Base-by-base conservation (phyloP, 2,888 invertebrate species). In the Tanypteryx hageni region DNA sequence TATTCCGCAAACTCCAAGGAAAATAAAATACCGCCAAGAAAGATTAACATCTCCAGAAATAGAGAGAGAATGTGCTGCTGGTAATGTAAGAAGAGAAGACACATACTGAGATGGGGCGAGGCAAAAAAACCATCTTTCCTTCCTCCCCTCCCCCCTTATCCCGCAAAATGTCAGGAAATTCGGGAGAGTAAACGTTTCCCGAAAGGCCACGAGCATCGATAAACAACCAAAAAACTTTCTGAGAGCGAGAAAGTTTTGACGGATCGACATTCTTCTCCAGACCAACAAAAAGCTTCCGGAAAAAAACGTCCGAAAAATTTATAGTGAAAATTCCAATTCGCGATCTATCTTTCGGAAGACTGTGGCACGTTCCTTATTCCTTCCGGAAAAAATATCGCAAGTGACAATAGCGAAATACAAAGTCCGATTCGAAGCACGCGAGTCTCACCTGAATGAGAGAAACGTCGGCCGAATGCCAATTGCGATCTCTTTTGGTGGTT, bases 241-340 rank as follows among this genome's bases (percentile, higher is more conserved):
- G n/a, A n/a, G 64, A 89, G 27, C 61, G 16, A 64, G 44, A 31
- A 59, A 64, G 89, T 68, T 89, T 89, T 89, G 89, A 89, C 64
- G 89, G 89, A 89, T 89, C 64, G 89, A 44, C 86, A 27, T 27
- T 59, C 89, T 64, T 44, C 27, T 3, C 18, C 64, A 9, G 83
- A 56, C 18, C 56, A 59, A 7, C 64, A n/a, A 59, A 68, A 64
- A 68, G n/a, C 31, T 76, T 76, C 22, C 76, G 22, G n/a, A 13
- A 76, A 89, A 31, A 64, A 64, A 89, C 61, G 44, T 61, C 14
- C 22, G 59, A 89, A 61, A 61, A 89, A 76, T 18, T 61, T 61
- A 61, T 61, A 89, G 44, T 44, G 64, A 89, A 89, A 89, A 18
- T 76, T 89, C 61, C 89, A 89, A 89, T 64, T 89, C 89, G 76